Evolutionary conservation across 2,797 vertebrate genomes (phyloP), one percentile per base, ranked within the genome.

Genomic region (Gila robusta): DNA sequence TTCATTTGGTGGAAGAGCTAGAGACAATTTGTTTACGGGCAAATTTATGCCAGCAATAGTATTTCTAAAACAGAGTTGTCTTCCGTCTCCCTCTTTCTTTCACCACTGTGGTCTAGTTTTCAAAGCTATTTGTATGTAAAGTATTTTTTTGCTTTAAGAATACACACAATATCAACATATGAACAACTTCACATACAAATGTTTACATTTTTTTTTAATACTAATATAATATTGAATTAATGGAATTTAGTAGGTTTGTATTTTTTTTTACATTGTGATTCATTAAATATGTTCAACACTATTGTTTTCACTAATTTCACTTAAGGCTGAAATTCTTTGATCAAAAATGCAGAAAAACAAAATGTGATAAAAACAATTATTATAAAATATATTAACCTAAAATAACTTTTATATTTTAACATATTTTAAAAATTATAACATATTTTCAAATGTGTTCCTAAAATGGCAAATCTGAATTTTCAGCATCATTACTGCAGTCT

Each of bases 1-100:
- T 89, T 88, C 67, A 88, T 89, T 86, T 78, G 59, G 72, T 81
- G 12, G 14, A 64, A 56, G 78, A 88, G 81, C 79, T 64, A 84
- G 83, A 86, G 67, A 88, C 86, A 44, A 82, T 69, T 84, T 86
- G 64, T 88, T 86, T 88, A 81, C 17, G 17, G 73, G 73, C 81
- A 82, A 82, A 82, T 82, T 66, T 62, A 59, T 59, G 84, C 56
- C 44, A 71, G 56, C 47, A 49, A 72, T 72, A 71, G 81, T 81
- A 47, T 39, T 71, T 69, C 66, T 23, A 32, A 74, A 78, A 80
- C 79, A 64, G 82, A 80, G 28, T 83, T 76, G 41, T 87, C 37
- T 80, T 47, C 4, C 2, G 44, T 23, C 17, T 52, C 47, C 4
- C 44, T 32, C 72, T 49, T 16, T 39, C 4, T 35, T 12, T 52